These are phyloP conservation scores for Manis javanica DNA, from an alignment of 2,797 vertebrate genomes.

Conservation along the genomic window DNA sequence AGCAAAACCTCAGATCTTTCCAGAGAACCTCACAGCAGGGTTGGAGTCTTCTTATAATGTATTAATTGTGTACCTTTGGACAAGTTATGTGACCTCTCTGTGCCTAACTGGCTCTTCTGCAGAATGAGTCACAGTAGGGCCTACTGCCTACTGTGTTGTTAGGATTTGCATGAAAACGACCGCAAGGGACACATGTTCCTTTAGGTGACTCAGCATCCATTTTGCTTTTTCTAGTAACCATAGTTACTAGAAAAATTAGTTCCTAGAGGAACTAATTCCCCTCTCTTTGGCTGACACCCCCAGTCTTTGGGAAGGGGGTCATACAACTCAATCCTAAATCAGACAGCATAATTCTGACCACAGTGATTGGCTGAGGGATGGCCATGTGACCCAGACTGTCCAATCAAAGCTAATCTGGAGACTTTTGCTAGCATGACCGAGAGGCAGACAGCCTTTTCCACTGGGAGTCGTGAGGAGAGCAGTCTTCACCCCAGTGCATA, in stretches of 20 bases:
- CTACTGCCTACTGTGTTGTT: neutral
- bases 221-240: neutral
- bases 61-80: neutral
- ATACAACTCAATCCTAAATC: neutral
- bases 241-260: too few species aligned
- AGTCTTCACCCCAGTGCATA: neutral
- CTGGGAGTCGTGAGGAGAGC: neutral
- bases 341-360: neutral
- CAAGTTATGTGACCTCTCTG: neutral
- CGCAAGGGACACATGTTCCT: neutral
- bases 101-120: neutral
- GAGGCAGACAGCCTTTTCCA: neutral
- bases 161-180: neutral
- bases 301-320: neutral
- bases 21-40: neutral
- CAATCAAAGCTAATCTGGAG: neutral
- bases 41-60: neutral
- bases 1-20: neutral
- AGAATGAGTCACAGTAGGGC: rapidly evolving
- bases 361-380: neutral
- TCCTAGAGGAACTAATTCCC: neutral
- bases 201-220: neutral
- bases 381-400: neutral
- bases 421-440: neutral
- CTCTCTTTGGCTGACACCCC: neutral